Base-by-base conservation (phyloP, 2,888 invertebrate genomes). In the Schrankia costaestrigalis region DNA sequence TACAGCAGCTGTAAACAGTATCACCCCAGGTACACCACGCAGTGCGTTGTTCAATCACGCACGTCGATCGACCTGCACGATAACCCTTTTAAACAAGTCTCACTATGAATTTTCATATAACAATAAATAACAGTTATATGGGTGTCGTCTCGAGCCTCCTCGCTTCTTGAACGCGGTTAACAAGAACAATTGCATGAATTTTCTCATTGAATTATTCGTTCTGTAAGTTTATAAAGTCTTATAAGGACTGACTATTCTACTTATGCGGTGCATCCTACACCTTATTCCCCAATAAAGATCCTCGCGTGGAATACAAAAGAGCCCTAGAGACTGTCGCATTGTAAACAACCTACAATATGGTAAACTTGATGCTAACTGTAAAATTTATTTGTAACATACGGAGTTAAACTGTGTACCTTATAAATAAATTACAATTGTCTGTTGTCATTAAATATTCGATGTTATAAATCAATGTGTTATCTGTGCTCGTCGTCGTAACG, bases 361-460 rank as follows among this genome's bases (percentile, higher is more conserved):
- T 74, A 75, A 79, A 76, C 72, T 64, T 70, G 77, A 72, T 69
- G 55, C 67, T 69, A 77, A 77, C 75, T 73, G 73, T 78, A 68
- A 53, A 81, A 84, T 84, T 76, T 83, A 78, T 82, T 76, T 81
- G 77, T 81, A 71, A 68, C 70, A 66, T 62, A 62, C 42, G 38
- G 37, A 47, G 71, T 75, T 80, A 79, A 80, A 76, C 76, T 65
- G 60, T 66, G 64, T 62, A 65, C 70, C 78, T 77, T 81, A 81
- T 85, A 85, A 78, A 81, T 78, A 84, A 85, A 79, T 83, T 78
- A 77, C 84, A 79, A 86, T 86, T 84, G 85, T 83, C 69, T 79
- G 70, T 76, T 80, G 81, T 83, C 78, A 83, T 84, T 83, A 78
- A 76, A 77, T 83, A 83, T 84, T 80, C 81, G 63, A 61, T 57